phyloP scores from a whole-genome alignment of 2,888 invertebrate genomes.

The Hydrotaea diabolus region DNA sequence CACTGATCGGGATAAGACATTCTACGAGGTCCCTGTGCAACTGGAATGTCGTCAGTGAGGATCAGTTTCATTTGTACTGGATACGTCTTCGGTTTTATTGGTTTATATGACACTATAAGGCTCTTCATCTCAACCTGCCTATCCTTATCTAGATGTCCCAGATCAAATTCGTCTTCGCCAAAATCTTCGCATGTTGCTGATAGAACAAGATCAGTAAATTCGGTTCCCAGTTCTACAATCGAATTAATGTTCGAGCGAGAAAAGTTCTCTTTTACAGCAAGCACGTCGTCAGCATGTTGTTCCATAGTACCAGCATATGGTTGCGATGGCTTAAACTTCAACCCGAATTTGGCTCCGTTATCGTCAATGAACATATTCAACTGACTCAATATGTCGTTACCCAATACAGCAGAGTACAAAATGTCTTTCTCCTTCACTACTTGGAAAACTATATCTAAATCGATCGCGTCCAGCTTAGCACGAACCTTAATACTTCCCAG shows the following conservation, averaged over 20 bases:
- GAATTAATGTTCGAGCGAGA: neutral
- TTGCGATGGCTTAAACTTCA: slow-evolving; percentile 25
- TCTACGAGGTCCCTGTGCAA: too few relatives aligned
- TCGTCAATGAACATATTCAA: slow-evolving; percentile 23
- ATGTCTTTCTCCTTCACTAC: slow-evolving; percentile 32
- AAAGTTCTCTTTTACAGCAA: neutral
- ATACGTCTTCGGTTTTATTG: neutral
- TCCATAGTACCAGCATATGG: too few relatives aligned
- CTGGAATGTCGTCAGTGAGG: too few relatives aligned
- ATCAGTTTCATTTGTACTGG: slow-evolving; percentile 5
- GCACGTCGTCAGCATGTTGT: neutral
- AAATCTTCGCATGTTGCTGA: neutral
- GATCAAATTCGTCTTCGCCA: neutral
- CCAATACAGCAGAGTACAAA: too few relatives aligned
- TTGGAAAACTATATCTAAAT: slow-evolving; percentile 12
- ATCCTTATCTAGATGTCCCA: neutral
- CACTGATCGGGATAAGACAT: too few relatives aligned
- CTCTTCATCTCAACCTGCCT: neutral
- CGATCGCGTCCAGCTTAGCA: neutral
- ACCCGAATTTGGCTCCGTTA: slow-evolving; percentile 20
- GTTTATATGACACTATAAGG: neutral
- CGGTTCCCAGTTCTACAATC: neutral
- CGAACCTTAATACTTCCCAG: neutral
- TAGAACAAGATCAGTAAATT: neutral
- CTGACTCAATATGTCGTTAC: too few relatives aligned